These are phyloP conservation scores for Ellobium chinense DNA, from an alignment of 2,888 invertebrate genomes.

Conservation along the genomic window DNA sequence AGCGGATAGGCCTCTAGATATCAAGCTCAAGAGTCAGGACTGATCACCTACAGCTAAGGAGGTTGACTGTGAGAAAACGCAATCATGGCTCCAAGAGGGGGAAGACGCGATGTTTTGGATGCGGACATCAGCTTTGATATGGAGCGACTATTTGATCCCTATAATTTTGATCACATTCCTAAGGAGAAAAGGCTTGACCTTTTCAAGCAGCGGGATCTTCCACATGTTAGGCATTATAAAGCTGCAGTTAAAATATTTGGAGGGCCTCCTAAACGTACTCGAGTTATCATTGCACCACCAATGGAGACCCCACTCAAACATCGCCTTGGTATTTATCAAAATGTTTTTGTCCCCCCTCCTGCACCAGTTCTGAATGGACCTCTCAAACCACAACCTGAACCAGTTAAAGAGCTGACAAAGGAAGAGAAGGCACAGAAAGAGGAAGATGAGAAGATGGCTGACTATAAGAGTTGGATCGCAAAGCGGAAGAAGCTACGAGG, in stretches of 20 bases:
- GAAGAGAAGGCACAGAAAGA: conserved; percentile 53
- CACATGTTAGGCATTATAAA: conserved; percentile 73
- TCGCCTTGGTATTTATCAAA: conserved; percentile 63
- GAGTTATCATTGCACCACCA: conserved; percentile 71
- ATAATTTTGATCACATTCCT: conserved; percentile 74
- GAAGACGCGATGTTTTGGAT: conserved; percentile 52
- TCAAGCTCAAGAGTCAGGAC: no score
- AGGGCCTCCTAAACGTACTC: conserved; percentile 69
- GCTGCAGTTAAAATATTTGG: conserved; percentile 76
- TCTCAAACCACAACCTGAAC: conserved; percentile 55
- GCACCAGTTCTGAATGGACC: conserved; percentile 57
- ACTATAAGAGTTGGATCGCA: conserved; percentile 70
- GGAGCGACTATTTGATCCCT: conserved; percentile 73
- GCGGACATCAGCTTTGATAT: conserved; percentile 70
- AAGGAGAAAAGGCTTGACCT: conserved; percentile 67
- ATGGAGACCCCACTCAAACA: conserved; percentile 72
- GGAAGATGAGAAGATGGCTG: conserved; percentile 56
- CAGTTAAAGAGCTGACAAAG: conserved; percentile 52
- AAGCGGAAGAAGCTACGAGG: conserved; percentile 69
- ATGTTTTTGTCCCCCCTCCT: conserved; percentile 49
- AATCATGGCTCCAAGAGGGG: conserved; percentile 49
- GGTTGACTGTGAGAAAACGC: no score
- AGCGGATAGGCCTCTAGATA: no score
- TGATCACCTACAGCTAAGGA: no score
- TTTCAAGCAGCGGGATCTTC: conserved; percentile 70